Percentiles rank a stretch among this genome's conserved stretches.
phyloP scores from a whole-genome alignment of 2,113 vertebrate species.

The Callipepla californica region DNA sequence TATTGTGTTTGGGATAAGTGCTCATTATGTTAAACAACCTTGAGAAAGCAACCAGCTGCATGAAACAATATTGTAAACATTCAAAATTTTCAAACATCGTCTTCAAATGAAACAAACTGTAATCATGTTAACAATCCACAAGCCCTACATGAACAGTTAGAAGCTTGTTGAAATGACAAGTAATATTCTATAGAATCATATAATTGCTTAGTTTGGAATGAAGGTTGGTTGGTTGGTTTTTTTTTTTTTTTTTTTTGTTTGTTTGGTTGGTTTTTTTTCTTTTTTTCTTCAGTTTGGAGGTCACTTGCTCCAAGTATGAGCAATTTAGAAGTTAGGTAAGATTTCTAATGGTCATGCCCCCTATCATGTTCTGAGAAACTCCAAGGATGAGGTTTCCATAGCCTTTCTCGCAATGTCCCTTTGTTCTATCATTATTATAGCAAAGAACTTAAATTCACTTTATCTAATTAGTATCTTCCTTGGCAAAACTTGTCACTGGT shows the following conservation, averaged over 20 bases:
- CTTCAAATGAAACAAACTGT: background rate
- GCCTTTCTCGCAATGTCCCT: background rate
- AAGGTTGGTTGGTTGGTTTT: background rate
- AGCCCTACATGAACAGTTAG: background rate
- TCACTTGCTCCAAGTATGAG: background rate
- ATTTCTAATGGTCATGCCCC: background rate
- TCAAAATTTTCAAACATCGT: background rate
- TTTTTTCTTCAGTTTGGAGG: background rate
- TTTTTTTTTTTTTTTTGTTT: background rate
- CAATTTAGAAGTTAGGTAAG: background rate
- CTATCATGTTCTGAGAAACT: background rate
- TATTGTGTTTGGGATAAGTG: background rate
- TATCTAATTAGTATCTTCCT: background rate
- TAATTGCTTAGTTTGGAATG: background rate
- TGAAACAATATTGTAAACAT: background rate
- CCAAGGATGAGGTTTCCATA: background rate
- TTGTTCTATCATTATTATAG: background rate
- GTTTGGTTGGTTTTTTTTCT: too few relatives aligned
- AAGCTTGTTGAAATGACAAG: background rate
- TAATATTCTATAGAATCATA: background rate
- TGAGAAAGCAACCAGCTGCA: background rate
- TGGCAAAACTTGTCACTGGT: background rate
- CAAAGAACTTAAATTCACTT: background rate
- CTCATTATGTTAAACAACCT: background rate
- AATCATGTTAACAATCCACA: background rate